These are phyloP conservation scores for Metallyticus violacea DNA, from an alignment of 2,888 invertebrate species.

Conservation along the genomic window DNA sequence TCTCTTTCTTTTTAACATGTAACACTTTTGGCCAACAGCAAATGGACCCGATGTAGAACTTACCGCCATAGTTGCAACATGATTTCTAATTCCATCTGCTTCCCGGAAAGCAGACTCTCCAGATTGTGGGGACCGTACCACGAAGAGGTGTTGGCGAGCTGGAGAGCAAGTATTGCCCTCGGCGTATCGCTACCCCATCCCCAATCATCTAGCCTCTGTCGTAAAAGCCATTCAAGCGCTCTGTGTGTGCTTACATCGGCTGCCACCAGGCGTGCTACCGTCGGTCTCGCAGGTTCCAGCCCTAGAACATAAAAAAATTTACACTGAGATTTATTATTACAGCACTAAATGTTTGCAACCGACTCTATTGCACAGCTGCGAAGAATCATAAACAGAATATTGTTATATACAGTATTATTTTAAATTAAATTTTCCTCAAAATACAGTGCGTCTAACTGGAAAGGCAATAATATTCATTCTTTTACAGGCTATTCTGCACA, in stretches of 20 bases:
- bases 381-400: too few relatives aligned
- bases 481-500: too few relatives aligned
- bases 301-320: not conserved
- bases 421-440: too few relatives aligned
- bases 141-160: conserved; percentile 51
- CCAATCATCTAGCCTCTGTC: conserved; percentile 72
- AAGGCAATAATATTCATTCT: too few relatives aligned
- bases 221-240: conserved; percentile 71
- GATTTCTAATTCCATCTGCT: conserved; percentile 86
- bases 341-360: too few relatives aligned
- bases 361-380: too few relatives aligned
- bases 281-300: not conserved
- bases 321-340: too few relatives aligned
- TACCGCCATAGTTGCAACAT: conserved; percentile 78
- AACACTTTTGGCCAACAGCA: too few relatives aligned
- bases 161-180: conserved; percentile 75
- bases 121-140: conserved; percentile 49
- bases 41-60: too few relatives aligned
- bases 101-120: conserved; percentile 74
- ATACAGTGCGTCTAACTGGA: too few relatives aligned
- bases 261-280: conserved; percentile 6
- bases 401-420: too few relatives aligned
- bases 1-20: too few relatives aligned
- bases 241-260: conserved; percentile 40
- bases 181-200: conserved; percentile 75